A percentile compares a stretch with the other conserved stretches of the same genome.
Conservation (phyloP, 2,888 invertebrate genomes). For the Sinotaia quadrata region DNA sequence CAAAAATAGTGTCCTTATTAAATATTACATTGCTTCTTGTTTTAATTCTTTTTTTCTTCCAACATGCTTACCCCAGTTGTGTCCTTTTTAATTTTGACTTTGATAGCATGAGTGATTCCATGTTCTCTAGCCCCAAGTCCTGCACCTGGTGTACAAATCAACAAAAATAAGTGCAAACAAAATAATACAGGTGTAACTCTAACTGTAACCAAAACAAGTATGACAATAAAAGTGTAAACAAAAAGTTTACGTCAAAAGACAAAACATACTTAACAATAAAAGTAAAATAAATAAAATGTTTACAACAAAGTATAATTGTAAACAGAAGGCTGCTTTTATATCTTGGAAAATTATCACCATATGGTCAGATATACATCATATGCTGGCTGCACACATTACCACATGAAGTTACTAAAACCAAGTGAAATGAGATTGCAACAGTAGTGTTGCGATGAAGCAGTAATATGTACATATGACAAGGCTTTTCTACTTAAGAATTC, state of each 20-base stretch:
- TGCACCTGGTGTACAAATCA: conserved; percentile 83
- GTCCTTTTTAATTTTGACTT: conserved; percentile 86
- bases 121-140: conserved; percentile 87
- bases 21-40: neutral
- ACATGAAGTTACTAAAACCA: too few species aligned
- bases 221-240: neutral
- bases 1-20: too few species aligned
- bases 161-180: conserved; percentile 30
- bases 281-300: too few species aligned
- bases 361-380: too few species aligned
- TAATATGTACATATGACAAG: too few species aligned
- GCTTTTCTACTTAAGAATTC: too few species aligned
- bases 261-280: neutral
- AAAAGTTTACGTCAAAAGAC: neutral
- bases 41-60: neutral
- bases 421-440: too few species aligned
- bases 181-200: neutral
- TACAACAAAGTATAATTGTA: too few species aligned
- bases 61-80: conserved; percentile 70
- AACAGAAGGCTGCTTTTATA: neutral
- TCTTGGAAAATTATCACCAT: neutral
- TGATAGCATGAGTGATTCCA: conserved; percentile 84
- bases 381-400: too few species aligned
- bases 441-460: too few species aligned
- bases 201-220: neutral